These are phyloP conservation scores for Spodoptera frugiperda DNA, from an alignment of 1,140 invertebrate species.

Conservation along the genomic window DNA sequence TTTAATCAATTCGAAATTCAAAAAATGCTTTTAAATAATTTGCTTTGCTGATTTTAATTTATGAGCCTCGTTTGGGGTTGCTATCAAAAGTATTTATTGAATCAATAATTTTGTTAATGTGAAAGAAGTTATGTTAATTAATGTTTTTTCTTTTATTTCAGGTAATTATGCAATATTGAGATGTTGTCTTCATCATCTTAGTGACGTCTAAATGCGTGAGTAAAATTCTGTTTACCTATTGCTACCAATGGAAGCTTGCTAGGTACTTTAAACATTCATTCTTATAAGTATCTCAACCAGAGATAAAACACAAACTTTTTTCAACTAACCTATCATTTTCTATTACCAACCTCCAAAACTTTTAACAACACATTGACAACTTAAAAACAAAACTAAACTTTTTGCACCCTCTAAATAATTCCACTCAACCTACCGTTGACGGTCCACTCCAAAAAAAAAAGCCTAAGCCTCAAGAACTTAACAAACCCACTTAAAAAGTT, in stretches of 20 bases:
- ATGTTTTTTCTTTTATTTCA: not conserved
- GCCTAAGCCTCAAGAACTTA: slow-evolving; percentile 3
- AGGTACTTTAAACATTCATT: too few relatives aligned
- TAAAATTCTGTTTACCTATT: too few relatives aligned
- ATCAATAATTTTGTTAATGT: not conserved
- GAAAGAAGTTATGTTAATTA: not conserved
- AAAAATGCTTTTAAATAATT: not conserved
- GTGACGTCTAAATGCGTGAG: not conserved
- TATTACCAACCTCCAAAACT: too few relatives aligned
- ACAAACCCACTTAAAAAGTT: slow-evolving; percentile 60
- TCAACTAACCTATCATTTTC: too few relatives aligned
- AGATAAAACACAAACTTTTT: too few relatives aligned
- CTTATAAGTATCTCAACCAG: too few relatives aligned
- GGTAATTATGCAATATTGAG: not conserved
- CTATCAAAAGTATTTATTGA: not conserved
- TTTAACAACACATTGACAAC: too few relatives aligned
- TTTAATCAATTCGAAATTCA: not conserved
- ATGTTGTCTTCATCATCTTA: not conserved
- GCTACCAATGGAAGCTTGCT: too few relatives aligned
- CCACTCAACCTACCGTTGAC: not conserved
- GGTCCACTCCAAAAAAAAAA: not conserved
- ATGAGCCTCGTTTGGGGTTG: slow-evolving; percentile 1
- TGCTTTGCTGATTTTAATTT: slow-evolving; percentile 13
- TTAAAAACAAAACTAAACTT: not conserved
- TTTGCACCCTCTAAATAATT: not conserved